Conservation (phyloP, 1,140 invertebrate genomes). For the Aricia agestis region DNA sequence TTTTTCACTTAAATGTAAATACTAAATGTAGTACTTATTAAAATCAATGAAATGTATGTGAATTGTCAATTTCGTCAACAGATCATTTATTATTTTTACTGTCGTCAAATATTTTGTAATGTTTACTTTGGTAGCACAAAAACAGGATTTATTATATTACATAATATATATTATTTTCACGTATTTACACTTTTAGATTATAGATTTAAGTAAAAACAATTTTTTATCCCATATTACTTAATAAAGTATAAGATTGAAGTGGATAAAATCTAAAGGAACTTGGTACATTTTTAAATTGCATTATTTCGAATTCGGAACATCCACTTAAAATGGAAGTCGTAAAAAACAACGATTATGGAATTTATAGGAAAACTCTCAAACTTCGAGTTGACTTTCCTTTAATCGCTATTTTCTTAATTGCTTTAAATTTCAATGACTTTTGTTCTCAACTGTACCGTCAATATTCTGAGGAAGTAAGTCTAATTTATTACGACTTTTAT, state of each 20-base stretch:
- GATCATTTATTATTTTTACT: neutral
- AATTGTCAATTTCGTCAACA: too few species aligned
- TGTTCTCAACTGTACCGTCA: slow-evolving; percentile 8
- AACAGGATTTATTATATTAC: neutral
- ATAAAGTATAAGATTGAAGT: too few species aligned
- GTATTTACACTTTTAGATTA: neutral
- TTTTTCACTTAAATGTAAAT: neutral
- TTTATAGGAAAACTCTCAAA: slow-evolving; percentile 10
- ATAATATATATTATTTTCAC: neutral
- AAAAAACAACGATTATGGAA: slow-evolving; percentile 8
- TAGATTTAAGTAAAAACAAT: too few species aligned
- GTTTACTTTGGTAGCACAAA: neutral
- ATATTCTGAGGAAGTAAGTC: slow-evolving; percentile 3
- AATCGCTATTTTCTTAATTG: slow-evolving; percentile 9
- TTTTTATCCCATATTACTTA: too few species aligned
- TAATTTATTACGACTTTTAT: slow-evolving; percentile 9
- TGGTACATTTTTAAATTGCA: neutral
- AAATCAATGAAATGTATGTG: neutral
- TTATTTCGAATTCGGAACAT: neutral
- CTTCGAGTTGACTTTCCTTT: slow-evolving; percentile 4
- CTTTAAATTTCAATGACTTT: slow-evolving; percentile 15
- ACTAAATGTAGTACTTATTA: neutral
- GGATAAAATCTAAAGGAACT: too few species aligned
- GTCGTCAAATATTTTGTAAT: neutral
- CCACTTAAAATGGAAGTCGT: slow-evolving; percentile 9